Conservation (phyloP, 2,888 invertebrate species). For the Hirudinaria manillensis region DNA sequence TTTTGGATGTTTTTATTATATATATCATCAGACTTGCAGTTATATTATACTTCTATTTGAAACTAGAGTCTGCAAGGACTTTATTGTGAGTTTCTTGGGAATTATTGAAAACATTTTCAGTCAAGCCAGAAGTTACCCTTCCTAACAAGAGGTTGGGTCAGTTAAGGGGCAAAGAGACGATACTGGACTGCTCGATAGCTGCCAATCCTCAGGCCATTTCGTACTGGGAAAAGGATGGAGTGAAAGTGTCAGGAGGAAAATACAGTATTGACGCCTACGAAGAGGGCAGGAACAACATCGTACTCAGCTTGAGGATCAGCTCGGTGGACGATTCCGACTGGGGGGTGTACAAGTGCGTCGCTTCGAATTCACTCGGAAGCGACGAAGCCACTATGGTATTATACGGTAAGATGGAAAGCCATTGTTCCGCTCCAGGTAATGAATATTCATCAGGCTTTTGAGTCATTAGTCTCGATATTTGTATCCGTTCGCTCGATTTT, state of each 20-base stretch:
- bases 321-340: conserved; percentile 35
- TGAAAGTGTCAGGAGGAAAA: conserved; percentile 44
- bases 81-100: too few relatives aligned
- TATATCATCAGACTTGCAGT: too few relatives aligned
- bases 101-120: conserved; percentile 36
- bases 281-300: conserved; percentile 41
- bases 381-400: conserved; percentile 36
- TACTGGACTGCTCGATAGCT: conserved; percentile 48
- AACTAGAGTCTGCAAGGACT: too few relatives aligned
- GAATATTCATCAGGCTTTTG: too few relatives aligned
- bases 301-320: conserved; percentile 37
- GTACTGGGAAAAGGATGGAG: conserved; percentile 44
- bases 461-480: too few relatives aligned
- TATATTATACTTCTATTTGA: too few relatives aligned
- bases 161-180: conserved; percentile 44
- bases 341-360: conserved; percentile 38
- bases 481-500: too few relatives aligned
- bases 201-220: conserved; percentile 46
- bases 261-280: conserved; percentile 46
- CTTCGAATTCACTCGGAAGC: conserved; percentile 37
- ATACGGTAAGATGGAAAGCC: conserved; percentile 33
- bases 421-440: too few relatives aligned
- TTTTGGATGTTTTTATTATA: too few relatives aligned
- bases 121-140: conserved; percentile 48
- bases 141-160: conserved; percentile 46